These are phyloP conservation scores for Macropus fuliginosus DNA, from an alignment of 2,797 vertebrate species.

Conservation along the genomic window DNA sequence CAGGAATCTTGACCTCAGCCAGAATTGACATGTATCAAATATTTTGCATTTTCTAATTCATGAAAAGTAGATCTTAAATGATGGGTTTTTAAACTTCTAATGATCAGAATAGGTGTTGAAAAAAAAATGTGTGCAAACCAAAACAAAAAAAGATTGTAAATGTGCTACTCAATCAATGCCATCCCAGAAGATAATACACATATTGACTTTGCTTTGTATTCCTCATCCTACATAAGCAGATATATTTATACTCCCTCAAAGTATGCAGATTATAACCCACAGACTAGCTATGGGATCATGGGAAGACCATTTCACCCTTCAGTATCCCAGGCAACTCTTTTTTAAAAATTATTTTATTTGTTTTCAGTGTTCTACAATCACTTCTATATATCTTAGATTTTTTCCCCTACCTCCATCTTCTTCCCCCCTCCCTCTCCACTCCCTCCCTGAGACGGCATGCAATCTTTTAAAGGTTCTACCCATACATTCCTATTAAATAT, in stretches of 20 bases:
- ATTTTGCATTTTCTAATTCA: not conserved
- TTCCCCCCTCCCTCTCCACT: too few relatives aligned
- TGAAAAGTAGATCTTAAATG: not conserved
- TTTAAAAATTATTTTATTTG: too few relatives aligned
- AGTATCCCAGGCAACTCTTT: not conserved
- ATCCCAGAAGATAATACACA: not conserved
- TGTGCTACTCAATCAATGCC: not conserved
- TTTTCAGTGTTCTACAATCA: too few relatives aligned
- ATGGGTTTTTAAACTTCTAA: not conserved
- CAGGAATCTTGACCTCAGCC: not conserved
- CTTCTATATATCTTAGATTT: too few relatives aligned
- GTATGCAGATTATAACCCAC: not conserved
- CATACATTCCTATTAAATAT: too few relatives aligned
- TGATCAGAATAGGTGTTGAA: not conserved
- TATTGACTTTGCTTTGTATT: not conserved
- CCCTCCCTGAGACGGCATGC: too few relatives aligned
- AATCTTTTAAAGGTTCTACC: too few relatives aligned
- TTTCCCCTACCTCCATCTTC: too few relatives aligned
- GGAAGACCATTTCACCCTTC: not conserved
- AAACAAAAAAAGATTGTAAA: not conserved
- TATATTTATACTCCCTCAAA: not conserved
- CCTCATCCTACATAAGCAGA: not conserved
- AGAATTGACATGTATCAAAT: not conserved
- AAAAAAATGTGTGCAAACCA: not conserved
- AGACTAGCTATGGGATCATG: not conserved